Evolutionary conservation across 2,888 invertebrate species (phyloP).

Genomic region (Perdita meconis): DNA sequence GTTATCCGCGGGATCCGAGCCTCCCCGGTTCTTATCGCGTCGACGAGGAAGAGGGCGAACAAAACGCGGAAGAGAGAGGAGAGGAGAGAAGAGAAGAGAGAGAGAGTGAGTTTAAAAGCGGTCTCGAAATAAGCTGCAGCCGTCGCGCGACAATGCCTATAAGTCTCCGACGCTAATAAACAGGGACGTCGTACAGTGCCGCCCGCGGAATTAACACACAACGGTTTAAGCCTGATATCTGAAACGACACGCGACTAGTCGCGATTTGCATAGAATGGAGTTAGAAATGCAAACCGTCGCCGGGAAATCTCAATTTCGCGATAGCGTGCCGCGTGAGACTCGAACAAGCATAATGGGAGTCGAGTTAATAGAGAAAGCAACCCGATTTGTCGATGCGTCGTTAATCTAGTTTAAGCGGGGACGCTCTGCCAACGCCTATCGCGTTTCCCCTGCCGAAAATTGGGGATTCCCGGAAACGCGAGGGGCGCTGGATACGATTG

Average conservation of each 20-base stretch:
- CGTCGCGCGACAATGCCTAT: slow-evolving; percentile 16
- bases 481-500: neutral
- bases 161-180: slow-evolving; percentile 46
- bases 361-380: slow-evolving; percentile 32
- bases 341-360: slow-evolving; percentile 28
- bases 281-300: slow-evolving; percentile 49
- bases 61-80: slow-evolving; percentile 1
- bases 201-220: slow-evolving; percentile 45
- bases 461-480: neutral
- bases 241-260: slow-evolving; percentile 49
- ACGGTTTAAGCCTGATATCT: slow-evolving; percentile 50
- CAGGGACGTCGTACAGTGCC: slow-evolving; percentile 14
- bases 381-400: slow-evolving; percentile 32
- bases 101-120: slow-evolving; percentile 12
- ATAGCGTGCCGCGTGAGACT: neutral
- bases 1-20: slow-evolving; percentile 40
- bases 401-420: slow-evolving; percentile 4
- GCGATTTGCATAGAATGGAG: slow-evolving; percentile 46
- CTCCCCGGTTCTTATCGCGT: slow-evolving; percentile 36
- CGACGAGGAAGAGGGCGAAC: neutral
- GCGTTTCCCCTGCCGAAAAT: neutral
- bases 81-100: too few species aligned
- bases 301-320: slow-evolving; percentile 41
- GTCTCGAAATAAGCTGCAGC: neutral
- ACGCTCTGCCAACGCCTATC: neutral